Evolutionary conservation across 2,888 invertebrate species (phyloP), one percentile per base, ranked within the genome.

Genomic region (Thalpophila matura): DNA sequence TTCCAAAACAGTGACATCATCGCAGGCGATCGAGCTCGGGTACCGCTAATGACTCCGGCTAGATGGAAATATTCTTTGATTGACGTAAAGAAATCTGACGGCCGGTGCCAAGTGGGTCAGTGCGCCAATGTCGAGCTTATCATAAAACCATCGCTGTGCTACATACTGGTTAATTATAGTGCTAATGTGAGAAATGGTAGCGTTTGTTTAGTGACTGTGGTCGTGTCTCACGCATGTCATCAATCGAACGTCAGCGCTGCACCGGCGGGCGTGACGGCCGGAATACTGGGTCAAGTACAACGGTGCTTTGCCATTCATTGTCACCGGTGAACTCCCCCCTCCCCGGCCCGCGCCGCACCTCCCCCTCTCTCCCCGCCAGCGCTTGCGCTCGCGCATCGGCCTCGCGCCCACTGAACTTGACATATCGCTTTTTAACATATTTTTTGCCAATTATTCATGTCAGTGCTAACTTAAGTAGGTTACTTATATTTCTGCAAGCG

Each of bases 291-390:
- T 94, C 95, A 95, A 95, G 95, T 92, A 94, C 94, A 93, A 89
- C 92, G 92, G 90, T 91, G 94, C 92, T 93, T 91, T 91, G 94
- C 93, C 92, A 92, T 94, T 94, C 94, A 94, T 94, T 94, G 95
- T 92, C 94, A 91, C 77, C 68, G 74, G 50, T 56, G 66, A 42
- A 42, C 54, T 76, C 71, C 82, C 67, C 76, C 72, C 73, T 71
- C 66, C 69, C 71, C 74, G 80, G 61, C 80, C 79, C 77, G 73
- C 74, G 59, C 69, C 66, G 71, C 68, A 76, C 72, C 54, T 63
- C 66, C 60, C 65, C 74, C 67, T 53, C 74, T 51, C 47, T 49
- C 35, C 31, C 24, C 57, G 45, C 59, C 47, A 53, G 61, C 55
- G 68, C 67, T 75, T 74, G 86, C 88, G 86, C 86, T 83, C 87